Conservation (phyloP, 2,113 vertebrate species). For the Dasyprocta punctata region DNA sequence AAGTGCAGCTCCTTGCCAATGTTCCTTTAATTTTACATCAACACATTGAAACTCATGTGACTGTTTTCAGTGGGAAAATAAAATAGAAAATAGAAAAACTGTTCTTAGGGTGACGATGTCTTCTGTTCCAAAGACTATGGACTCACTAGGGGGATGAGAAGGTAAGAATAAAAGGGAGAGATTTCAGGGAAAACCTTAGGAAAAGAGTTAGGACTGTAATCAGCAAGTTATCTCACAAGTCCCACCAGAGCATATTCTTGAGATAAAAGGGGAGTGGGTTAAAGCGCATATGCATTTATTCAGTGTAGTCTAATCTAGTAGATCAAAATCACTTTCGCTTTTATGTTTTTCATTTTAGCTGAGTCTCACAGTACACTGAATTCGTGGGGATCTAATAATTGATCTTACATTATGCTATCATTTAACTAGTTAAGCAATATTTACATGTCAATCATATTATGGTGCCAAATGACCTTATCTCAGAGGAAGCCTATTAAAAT, state of each 20-base stretch:
- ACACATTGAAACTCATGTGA: background rate
- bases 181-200: background rate
- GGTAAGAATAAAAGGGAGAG: background rate
- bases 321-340: constrained; percentile 43
- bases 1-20: background rate
- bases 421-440: constrained; percentile 57
- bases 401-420: constrained; percentile 49
- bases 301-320: constrained; percentile 23
- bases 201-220: background rate
- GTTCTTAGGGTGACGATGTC: background rate
- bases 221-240: background rate
- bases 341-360: constrained; percentile 53
- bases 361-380: constrained; percentile 31
- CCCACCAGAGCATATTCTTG: background rate
- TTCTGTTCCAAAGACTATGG: background rate
- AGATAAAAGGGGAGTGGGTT: background rate
- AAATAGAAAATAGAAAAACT: background rate
- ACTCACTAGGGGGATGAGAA: background rate
- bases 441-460: constrained; percentile 55
- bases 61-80: background rate
- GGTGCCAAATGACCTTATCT: constrained; percentile 52
- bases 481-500: constrained; percentile 63
- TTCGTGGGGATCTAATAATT: constrained; percentile 62
- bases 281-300: constrained; percentile 9
- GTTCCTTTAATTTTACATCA: background rate